Base-by-base conservation (phyloP, 2,113 vertebrate species). In the Sander vitreus region DNA sequence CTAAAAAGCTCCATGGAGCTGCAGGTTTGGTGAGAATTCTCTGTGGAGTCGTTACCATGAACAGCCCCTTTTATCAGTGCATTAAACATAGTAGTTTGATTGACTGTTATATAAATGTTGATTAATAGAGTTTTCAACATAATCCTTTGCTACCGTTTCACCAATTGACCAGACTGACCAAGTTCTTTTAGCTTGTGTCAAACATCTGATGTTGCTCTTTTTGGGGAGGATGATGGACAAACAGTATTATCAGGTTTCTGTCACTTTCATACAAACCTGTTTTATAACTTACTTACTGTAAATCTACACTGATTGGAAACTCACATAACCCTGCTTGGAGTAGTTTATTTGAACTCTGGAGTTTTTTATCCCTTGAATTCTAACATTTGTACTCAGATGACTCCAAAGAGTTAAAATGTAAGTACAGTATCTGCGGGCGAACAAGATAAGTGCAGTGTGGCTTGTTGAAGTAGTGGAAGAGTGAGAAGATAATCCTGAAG, bases 401-500 rank as follows among this genome's bases (percentile, higher is more conserved):
- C 59, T 45, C 45, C 54, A 65, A 55, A 54, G 19, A 67, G 50
- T 70, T 6, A 53, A 43, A 50, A 13, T 60, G 2, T 30, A 12
- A 21, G 58, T 51, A 8, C 9, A 48, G 16, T 66, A 13, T 68
- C 73, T 78, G 63, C 10, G 1, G 59, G 74, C 55, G 43, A 50
- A 58, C 43, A 5, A 65, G 53, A 80, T 58, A 71, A 36, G 47
- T 45, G 33, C 59, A 8, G 51, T 13, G 75, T 16, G 43, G 67
- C 55, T 75, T 23, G 27, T 48, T 53, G 53, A 63, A 58, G 73
- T 77, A 54, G 33, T 30, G 27, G 45, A 68, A 33, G 54, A 76
- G 59, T 18, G 50, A 76, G 65, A 62, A 43, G 70, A 80, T 88
- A 60, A 87, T 83, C 70, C 69, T 23, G 65, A 76, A 48, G 39